Conservation (phyloP, 2,113 vertebrate species). For the Halcyon malimbica region DNA sequence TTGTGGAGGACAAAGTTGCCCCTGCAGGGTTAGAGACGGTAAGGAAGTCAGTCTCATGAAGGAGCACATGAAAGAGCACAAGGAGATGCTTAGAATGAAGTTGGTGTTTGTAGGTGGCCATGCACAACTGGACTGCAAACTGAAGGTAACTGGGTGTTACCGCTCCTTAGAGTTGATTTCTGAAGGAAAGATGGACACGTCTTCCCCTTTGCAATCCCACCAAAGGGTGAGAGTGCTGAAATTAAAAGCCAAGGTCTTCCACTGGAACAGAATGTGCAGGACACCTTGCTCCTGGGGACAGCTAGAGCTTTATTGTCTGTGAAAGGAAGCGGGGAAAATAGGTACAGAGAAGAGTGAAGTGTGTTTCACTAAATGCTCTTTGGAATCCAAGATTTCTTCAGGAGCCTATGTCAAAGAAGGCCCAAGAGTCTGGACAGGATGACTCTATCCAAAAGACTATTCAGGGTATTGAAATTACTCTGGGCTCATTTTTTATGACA, state of each 20-base stretch:
- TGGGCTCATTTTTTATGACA: background rate
- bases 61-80: background rate
- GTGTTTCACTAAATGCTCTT: background rate
- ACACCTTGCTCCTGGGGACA: background rate
- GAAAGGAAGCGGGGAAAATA: background rate
- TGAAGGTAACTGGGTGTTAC: background rate
- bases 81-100: background rate
- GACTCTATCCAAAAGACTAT: background rate
- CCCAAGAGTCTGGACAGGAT: background rate
- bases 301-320: background rate
- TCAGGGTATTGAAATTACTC: background rate
- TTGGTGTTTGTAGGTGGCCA: background rate
- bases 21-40: background rate
- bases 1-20: background rate
- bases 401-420: background rate
- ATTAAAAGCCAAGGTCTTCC: background rate
- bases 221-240: background rate
- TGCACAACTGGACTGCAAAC: background rate
- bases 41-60: background rate
- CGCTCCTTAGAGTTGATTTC: background rate
- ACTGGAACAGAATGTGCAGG: background rate
- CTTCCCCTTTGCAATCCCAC: background rate
- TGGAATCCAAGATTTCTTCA: background rate
- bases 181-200: background rate
- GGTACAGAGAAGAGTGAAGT: background rate